These are phyloP conservation scores for Phrynosoma platyrhinos DNA, from an alignment of 2,113 vertebrate genomes.

Conservation along the genomic window DNA sequence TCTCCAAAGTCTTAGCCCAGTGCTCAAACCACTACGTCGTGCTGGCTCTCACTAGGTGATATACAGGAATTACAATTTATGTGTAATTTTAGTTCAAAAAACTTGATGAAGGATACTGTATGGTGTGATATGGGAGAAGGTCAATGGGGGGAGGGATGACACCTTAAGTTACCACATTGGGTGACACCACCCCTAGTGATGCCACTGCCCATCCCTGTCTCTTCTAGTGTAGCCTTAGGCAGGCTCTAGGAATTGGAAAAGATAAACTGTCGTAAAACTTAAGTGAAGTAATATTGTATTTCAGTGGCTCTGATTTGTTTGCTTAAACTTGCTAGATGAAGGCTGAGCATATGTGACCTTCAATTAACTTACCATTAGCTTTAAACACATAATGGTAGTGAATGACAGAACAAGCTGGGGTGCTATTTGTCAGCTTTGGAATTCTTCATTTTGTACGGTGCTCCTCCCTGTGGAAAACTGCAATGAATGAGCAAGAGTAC, in stretches of 20 bases:
- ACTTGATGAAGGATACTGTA: too few relatives aligned
- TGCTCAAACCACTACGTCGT: too few relatives aligned
- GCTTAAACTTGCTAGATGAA: slow-evolving; percentile 50
- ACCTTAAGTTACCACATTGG: too few relatives aligned
- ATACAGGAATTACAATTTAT: too few relatives aligned
- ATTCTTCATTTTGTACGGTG: slow-evolving; percentile 69
- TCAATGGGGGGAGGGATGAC: too few relatives aligned
- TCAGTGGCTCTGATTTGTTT: slow-evolving; percentile 63
- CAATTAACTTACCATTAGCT: slow-evolving; percentile 70
- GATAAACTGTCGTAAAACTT: slow-evolving; percentile 59
- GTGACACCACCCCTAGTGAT: too few relatives aligned
- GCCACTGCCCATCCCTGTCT: not conserved
- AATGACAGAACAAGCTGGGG: slow-evolving; percentile 71
- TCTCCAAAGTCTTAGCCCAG: too few relatives aligned
- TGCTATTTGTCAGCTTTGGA: slow-evolving; percentile 76
- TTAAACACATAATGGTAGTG: slow-evolving; percentile 59
- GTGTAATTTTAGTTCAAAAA: too few relatives aligned
- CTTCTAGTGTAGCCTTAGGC: slow-evolving; percentile 19
- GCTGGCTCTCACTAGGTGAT: too few relatives aligned
- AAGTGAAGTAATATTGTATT: slow-evolving; percentile 58
- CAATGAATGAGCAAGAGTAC: not conserved
- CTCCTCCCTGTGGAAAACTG: slow-evolving; percentile 29
- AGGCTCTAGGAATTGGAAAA: slow-evolving; percentile 50
- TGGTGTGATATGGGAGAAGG: too few relatives aligned
- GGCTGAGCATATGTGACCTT: slow-evolving; percentile 57